phyloP scores from a whole-genome alignment of 2,888 invertebrate species.

The Timema cristinae region DNA sequence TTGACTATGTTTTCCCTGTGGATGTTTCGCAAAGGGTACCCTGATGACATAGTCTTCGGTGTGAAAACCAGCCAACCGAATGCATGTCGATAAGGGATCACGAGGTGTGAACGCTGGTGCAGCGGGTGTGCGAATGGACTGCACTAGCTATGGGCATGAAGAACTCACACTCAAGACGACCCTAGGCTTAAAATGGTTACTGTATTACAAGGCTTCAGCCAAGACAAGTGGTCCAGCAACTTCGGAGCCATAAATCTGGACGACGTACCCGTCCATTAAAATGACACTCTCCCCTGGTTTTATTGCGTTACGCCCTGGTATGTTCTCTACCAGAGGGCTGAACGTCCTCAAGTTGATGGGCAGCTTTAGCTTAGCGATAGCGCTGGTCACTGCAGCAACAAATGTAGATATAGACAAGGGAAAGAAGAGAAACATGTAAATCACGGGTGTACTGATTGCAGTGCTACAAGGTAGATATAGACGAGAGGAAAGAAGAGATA shows the following conservation, averaged over 20 bases:
- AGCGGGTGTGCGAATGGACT: slow-evolving; percentile 57
- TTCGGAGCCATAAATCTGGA: slow-evolving; percentile 69
- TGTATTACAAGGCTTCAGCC: slow-evolving; percentile 66
- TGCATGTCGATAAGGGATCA: slow-evolving; percentile 48
- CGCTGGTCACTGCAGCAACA: too few species aligned
- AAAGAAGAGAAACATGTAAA: too few species aligned
- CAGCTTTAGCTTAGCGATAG: too few species aligned
- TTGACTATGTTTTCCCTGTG: slow-evolving; percentile 51
- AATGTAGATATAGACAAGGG: too few species aligned
- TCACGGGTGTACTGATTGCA: too few species aligned
- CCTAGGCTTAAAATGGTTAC: slow-evolving; percentile 55
- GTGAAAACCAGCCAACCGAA: slow-evolving; percentile 53
- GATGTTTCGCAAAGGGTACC: slow-evolving; percentile 62
- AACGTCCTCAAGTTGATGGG: too few species aligned
- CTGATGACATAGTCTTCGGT: slow-evolving; percentile 70
- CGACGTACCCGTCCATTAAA: slow-evolving; percentile 69
- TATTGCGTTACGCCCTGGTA: slow-evolving; percentile 62
- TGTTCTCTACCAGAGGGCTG: too few species aligned
- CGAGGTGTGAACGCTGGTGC: slow-evolving; percentile 62
- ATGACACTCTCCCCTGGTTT: slow-evolving; percentile 68
- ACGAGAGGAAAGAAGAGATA: too few species aligned
- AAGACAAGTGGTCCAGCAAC: slow-evolving; percentile 68
- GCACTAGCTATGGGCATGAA: slow-evolving; percentile 57
- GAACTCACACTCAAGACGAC: slow-evolving; percentile 64
- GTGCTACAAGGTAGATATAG: too few species aligned